Conservation (phyloP, 2,113 vertebrate genomes). For the Seriola dumerili region DNA sequence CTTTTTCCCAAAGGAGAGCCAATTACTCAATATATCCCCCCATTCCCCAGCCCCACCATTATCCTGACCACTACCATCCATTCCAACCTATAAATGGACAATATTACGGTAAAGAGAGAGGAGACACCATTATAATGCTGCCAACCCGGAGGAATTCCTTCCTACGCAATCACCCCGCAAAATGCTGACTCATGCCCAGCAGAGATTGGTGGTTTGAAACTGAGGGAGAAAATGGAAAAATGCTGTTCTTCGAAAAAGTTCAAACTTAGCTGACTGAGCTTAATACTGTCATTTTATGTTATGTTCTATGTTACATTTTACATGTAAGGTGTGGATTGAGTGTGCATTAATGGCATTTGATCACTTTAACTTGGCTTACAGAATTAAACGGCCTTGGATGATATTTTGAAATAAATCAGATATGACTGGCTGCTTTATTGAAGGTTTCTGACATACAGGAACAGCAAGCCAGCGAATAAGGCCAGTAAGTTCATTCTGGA, state of each 20-base stretch:
- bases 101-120: constrained; percentile 75
- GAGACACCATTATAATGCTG: constrained; percentile 70
- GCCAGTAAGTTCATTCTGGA: constrained; percentile 60
- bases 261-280: constrained; percentile 39
- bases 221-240: constrained; percentile 56
- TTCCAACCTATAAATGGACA: constrained; percentile 78
- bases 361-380: constrained; percentile 17
- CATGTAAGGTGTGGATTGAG: constrained; percentile 11
- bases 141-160: constrained; percentile 78
- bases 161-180: constrained; percentile 79
- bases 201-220: constrained; percentile 62
- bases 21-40: constrained; percentile 65
- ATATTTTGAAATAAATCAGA: constrained; percentile 40
- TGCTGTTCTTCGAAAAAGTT: constrained; percentile 26
- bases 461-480: constrained; percentile 40
- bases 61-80: constrained; percentile 73
- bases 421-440: constrained; percentile 24
- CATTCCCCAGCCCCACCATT: constrained; percentile 63
- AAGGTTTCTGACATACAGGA: constrained; percentile 14
- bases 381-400: constrained; percentile 33
- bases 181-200: constrained; percentile 75
- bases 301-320: constrained; percentile 25
- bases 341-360: constrained; percentile 20
- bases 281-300: not conserved
- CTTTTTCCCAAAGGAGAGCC: constrained; percentile 75